Evolutionary conservation across 1,140 invertebrate genomes (phyloP).

Genomic region (Zaprionus inermis): DNA sequence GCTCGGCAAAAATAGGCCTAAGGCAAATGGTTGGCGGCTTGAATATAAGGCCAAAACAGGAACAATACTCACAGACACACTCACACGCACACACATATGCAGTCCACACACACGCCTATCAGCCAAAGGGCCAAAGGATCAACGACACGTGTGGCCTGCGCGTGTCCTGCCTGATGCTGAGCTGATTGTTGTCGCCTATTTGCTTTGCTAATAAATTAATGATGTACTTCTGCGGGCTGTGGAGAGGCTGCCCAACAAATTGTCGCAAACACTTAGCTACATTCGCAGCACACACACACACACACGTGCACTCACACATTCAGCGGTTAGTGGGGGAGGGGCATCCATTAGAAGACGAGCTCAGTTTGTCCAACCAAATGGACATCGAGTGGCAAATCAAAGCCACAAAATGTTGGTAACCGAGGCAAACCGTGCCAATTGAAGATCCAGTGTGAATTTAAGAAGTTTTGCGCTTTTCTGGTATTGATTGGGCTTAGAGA

Average conservation of each 20-base stretch:
- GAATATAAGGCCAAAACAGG: constrained; percentile 18
- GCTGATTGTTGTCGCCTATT: constrained; percentile 66
- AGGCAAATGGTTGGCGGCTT: constrained; percentile 27
- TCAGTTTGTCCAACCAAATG: constrained; percentile 33
- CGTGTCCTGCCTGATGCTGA: constrained; percentile 45
- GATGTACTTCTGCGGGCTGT: constrained; percentile 70
- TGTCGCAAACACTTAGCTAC: constrained; percentile 70
- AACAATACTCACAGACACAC: constrained; percentile 9
- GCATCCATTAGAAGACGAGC: constrained; percentile 35
- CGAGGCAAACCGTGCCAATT: constrained; percentile 19
- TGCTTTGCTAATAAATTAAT: constrained; percentile 82
- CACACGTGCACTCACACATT: constrained; percentile 10
- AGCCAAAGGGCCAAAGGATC: constrained; percentile 2
- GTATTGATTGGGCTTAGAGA: neutral
- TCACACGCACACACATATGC: neutral
- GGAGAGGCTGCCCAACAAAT: constrained; percentile 47
- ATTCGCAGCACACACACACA: constrained; percentile 11
- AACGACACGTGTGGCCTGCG: constrained; percentile 43
- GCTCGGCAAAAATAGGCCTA: constrained; percentile 21
- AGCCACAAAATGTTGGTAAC: constrained; percentile 35
- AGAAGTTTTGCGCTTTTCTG: neutral
- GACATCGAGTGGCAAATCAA: constrained; percentile 22
- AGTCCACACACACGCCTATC: neutral
- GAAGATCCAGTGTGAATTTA: neutral
- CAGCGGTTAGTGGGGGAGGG: neutral